Evolutionary conservation across 2,888 invertebrate genomes (phyloP).

Genomic region (Ditylenchus weischeri): DNA sequence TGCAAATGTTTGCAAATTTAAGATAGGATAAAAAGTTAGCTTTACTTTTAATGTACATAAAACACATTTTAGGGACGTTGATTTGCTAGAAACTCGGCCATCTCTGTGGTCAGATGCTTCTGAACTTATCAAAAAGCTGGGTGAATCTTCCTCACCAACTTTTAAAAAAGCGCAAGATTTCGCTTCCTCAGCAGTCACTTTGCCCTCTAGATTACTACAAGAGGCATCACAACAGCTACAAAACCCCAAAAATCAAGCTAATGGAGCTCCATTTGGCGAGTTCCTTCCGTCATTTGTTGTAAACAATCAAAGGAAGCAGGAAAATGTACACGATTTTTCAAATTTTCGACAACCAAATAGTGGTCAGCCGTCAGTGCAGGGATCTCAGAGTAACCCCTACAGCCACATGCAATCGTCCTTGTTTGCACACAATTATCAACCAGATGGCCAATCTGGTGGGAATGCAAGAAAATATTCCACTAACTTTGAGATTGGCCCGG

Average conservation of each 20-base stretch:
- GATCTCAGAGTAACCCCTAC: not conserved
- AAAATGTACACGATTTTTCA: not conserved
- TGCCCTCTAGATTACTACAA: not conserved
- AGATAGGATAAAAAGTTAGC: too few relatives aligned
- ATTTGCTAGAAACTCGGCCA: conserved; percentile 5
- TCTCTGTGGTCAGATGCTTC: not conserved
- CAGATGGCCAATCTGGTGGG: not conserved
- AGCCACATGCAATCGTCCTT: not conserved
- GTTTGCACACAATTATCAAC: not conserved
- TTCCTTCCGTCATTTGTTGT: too few relatives aligned
- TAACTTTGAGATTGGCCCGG: not conserved
- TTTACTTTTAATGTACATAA: too few relatives aligned
- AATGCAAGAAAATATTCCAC: not conserved
- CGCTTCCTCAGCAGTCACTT: not conserved
- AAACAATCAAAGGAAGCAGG: too few relatives aligned
- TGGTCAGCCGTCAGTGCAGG: not conserved
- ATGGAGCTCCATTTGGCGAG: not conserved
- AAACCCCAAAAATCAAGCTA: not conserved
- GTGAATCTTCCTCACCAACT: too few relatives aligned
- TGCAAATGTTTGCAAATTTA: too few relatives aligned
- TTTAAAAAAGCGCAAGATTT: not conserved
- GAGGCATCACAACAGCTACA: not conserved
- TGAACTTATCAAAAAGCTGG: not conserved
- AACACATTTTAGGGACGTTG: not conserved
- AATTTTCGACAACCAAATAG: not conserved